Base-by-base conservation (phyloP, 2,888 invertebrate species). In the Drosophila emarginata region DNA sequence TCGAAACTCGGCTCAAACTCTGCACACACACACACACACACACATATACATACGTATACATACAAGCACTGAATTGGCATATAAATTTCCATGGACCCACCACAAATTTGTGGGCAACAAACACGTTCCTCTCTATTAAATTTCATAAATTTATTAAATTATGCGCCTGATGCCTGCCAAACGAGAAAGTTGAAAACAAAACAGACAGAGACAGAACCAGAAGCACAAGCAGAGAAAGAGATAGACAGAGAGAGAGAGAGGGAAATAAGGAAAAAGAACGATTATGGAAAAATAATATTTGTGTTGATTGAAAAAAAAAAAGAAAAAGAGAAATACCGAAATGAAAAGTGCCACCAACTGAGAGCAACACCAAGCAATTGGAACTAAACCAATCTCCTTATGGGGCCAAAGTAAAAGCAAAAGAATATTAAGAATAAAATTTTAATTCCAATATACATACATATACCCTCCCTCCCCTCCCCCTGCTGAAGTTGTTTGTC, bases 121-220 rank as follows among this genome's bases (percentile, higher is more conserved):
- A 87, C 82, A 82, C 82, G 89, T 87, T 82, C 70, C 64, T 84
- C 81, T 84, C 89, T 82, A 82, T 82, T 88, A 88, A 78, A 88
- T 82, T 88, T 84, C 82, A 82, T 76, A 74, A 74, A 82, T 82
- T 82, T 82, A 88, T 82, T 82, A 82, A 82, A 82, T 88, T 82
- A 88, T 87, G 81, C 89, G 72, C 64, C 68, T 54, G 65, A 50
- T 54, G 14, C 53, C n/a, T 50, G 61, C 37, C 56, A 37, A 58
- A 57, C 54, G 56, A 21, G 60, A 45, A 58, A 53, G 67, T 32
- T 18, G 64, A 74, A 74, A 67, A 64, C 53, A 64, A 71, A 72
- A 58, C 74, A 58, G 60, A 39, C 18, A 39, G 56, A 21, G 39
- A 57, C 51, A 74, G 54, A 74, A 54, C 54, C 45, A 71, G 18